These are phyloP conservation scores for Rotaria socialis DNA, from an alignment of 2,888 invertebrate genomes.

Conservation along the genomic window DNA sequence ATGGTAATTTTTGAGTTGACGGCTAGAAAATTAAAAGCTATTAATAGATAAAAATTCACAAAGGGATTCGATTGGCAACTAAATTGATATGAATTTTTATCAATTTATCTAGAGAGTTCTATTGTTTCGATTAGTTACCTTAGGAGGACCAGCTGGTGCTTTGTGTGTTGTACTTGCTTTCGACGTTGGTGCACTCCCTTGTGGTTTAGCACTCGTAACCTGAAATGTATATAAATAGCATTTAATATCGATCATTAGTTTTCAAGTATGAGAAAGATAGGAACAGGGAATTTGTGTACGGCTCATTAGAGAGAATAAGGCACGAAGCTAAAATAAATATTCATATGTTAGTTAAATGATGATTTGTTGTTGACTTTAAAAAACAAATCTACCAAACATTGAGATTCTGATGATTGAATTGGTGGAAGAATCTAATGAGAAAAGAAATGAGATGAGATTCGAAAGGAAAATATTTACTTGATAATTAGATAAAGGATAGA, in stretches of 20 bases:
- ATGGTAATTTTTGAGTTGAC: conserved; percentile 35
- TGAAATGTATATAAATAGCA: not conserved
- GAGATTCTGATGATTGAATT: not conserved
- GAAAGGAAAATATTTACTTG: not conserved
- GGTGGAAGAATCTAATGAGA: not conserved
- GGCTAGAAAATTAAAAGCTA: not conserved
- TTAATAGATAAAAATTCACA: too few relatives aligned
- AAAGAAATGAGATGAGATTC: not conserved
- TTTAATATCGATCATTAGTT: not conserved
- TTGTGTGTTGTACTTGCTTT: conserved; percentile 36
- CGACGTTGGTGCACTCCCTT: not conserved
- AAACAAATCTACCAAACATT: not conserved
- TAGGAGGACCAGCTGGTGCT: conserved; percentile 31
- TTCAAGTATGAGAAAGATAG: not conserved
- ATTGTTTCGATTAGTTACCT: not conserved
- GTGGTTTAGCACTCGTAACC: not conserved
- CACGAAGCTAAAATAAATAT: not conserved
- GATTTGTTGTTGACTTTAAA: too few relatives aligned
- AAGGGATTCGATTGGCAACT: too few relatives aligned
- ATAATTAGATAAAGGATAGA: not conserved
- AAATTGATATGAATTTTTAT: too few relatives aligned
- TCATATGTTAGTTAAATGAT: too few relatives aligned
- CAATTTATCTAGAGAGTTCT: not conserved
- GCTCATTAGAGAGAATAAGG: not conserved
- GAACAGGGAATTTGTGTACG: not conserved